Base-by-base conservation (phyloP, 1,140 invertebrate genomes). In the Pseudomyrmex sp. region DNA sequence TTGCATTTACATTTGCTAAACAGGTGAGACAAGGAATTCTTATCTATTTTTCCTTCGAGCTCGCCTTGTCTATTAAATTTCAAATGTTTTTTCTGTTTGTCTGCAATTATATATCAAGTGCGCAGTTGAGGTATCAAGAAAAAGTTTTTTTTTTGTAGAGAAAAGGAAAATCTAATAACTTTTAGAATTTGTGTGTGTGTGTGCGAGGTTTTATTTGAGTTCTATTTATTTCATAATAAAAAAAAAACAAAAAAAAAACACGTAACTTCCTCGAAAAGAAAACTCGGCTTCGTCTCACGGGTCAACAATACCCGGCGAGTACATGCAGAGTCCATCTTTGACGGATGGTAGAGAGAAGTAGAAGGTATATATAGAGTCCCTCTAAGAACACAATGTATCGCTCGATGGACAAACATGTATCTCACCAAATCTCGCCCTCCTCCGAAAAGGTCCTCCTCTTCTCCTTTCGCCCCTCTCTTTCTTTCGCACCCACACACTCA, bases 401-500 rank as follows among this genome's bases (percentile, higher is more conserved):
- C 54, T 80, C 18, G 76, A 69, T 79, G 54, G 20, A 80, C 46
- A 50, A 35, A 48, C 66, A 61, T 72, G 15, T 70, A 80, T 59
- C 44, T 70, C 76, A 48, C 20, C 8, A 26, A 56, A 70, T 1
- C 44, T 80, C 66, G 46, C 35, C 44, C 65, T 69, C 20, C 65
- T 70, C 15, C 54, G 35, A 23, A 59, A 52, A 12, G 26, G 7
- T 12, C 23, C 75, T 13, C 35, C 15, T 56, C 15, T 18, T 35
- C 20, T 56, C 9, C 44, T 18, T 44, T 12, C 10, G 9, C 9
- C 76, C 70, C 18, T 50, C 44, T 62, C n/a, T 48, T 50, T 46
- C 69, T 80, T 63, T 65, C 70, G 26, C 75, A 56, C 63, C 75
- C 79, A 84, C 65, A 85, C 84, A 73, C 83, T 79, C 84, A 52